Conservation (phyloP, 2,888 invertebrate species). For the Blomia tropicalis region DNA sequence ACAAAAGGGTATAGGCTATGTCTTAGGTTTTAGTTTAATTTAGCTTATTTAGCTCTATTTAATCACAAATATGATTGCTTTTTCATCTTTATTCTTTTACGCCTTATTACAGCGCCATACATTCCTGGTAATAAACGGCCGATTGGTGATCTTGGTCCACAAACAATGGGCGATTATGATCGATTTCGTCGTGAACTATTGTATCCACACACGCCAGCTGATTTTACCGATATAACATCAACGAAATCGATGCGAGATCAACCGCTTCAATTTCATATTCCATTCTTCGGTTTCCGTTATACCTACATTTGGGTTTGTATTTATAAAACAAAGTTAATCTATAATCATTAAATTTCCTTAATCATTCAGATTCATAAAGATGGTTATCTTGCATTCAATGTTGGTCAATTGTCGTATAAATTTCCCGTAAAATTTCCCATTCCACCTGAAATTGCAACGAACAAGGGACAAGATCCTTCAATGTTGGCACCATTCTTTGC, state of each 20-base stretch:
- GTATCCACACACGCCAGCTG: slow-evolving; percentile 63
- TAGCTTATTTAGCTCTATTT: too few species aligned
- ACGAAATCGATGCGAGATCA: slow-evolving; percentile 70
- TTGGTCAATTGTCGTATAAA: slow-evolving; percentile 59
- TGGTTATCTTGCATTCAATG: slow-evolving; percentile 72
- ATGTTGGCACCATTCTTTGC: slow-evolving; percentile 65
- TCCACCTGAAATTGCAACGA: slow-evolving; percentile 53
- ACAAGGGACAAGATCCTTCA: slow-evolving; percentile 59
- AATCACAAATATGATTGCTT: too few species aligned
- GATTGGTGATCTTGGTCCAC: background rate
- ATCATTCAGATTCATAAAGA: slow-evolving; percentile 52
- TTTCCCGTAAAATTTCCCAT: slow-evolving; percentile 69
- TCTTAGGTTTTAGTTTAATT: too few species aligned
- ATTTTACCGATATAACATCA: slow-evolving; percentile 61
- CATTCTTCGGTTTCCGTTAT: slow-evolving; percentile 78
- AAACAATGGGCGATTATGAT: slow-evolving; percentile 18
- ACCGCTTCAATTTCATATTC: slow-evolving; percentile 77
- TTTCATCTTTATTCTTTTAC: too few species aligned
- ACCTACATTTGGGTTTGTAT: slow-evolving; percentile 52
- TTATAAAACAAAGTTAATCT: background rate
- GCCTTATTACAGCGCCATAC: slow-evolving; percentile 1
- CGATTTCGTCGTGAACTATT: slow-evolving; percentile 52
- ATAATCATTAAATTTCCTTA: too few species aligned
- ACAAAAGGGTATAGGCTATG: too few species aligned
- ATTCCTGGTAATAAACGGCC: slow-evolving; percentile 22